Percentiles rank a stretch among this genome's conserved stretches.
Evolutionary conservation across 2,888 invertebrate species (phyloP).

Genomic region (Serripes groenlandicus): DNA sequence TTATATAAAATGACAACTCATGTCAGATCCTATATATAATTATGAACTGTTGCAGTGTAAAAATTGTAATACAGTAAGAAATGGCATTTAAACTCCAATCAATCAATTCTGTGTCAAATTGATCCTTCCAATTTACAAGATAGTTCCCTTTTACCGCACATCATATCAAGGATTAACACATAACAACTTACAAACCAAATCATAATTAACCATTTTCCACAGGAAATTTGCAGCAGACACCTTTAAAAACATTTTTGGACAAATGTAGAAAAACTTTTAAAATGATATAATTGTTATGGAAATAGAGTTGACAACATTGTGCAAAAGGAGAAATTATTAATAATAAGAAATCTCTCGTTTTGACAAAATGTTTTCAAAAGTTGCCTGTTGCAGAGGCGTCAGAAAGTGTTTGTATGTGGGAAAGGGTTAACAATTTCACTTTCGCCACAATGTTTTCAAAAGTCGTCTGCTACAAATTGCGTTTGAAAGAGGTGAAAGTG

Average conservation of each 20-base stretch:
- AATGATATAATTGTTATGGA: too few relatives aligned
- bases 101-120: too few relatives aligned
- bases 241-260: neutral
- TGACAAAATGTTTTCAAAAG: neutral
- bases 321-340: neutral
- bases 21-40: too few relatives aligned
- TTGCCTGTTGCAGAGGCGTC: neutral
- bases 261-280: neutral
- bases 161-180: too few relatives aligned
- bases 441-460: neutral
- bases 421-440: neutral
- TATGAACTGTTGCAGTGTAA: too few relatives aligned
- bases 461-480: neutral
- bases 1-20: too few relatives aligned
- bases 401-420: neutral
- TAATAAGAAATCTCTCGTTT: conserved; percentile 3
- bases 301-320: neutral
- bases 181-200: too few relatives aligned
- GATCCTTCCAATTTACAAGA: too few relatives aligned
- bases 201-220: neutral
- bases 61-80: too few relatives aligned
- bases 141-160: too few relatives aligned
- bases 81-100: too few relatives aligned
- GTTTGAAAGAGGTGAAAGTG: neutral
- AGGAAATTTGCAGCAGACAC: neutral